Conservation (phyloP, 2,113 vertebrate species). For the Nettapus auritus region DNA sequence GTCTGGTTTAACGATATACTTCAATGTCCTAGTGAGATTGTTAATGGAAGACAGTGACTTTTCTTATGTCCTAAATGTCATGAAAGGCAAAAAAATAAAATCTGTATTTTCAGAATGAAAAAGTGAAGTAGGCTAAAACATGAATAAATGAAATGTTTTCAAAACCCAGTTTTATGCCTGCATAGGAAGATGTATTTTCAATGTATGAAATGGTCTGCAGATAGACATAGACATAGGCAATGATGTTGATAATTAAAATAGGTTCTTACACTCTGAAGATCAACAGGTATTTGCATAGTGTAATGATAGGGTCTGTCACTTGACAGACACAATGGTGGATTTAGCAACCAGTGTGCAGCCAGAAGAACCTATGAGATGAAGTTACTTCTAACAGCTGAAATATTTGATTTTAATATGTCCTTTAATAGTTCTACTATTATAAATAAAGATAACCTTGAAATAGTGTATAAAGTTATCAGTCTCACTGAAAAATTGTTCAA, state of each 20-base stretch:
- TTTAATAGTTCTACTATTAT: not conserved
- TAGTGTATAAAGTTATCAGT: not conserved
- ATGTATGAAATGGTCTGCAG: not conserved
- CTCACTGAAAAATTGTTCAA: not conserved
- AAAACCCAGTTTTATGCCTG: not conserved
- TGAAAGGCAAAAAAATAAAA: not conserved
- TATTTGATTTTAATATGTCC: not conserved
- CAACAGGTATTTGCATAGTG: not conserved
- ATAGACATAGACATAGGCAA: not conserved
- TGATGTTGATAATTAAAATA: not conserved
- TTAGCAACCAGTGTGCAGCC: not conserved
- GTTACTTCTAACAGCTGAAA: not conserved
- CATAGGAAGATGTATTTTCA: not conserved
- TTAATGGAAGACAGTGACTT: not conserved
- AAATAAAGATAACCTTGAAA: not conserved
- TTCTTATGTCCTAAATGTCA: not conserved
- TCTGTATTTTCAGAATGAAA: rapidly evolving
- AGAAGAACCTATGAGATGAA: not conserved
- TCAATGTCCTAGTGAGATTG: not conserved
- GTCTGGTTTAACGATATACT: not conserved
- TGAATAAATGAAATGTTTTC: not conserved
- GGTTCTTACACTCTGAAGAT: not conserved
- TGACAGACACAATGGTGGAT: not conserved
- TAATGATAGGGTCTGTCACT: not conserved
- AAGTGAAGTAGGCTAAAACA: not conserved